Base-by-base conservation (phyloP, 1,140 invertebrate genomes). In the Dreissena rostriformis region DNA sequence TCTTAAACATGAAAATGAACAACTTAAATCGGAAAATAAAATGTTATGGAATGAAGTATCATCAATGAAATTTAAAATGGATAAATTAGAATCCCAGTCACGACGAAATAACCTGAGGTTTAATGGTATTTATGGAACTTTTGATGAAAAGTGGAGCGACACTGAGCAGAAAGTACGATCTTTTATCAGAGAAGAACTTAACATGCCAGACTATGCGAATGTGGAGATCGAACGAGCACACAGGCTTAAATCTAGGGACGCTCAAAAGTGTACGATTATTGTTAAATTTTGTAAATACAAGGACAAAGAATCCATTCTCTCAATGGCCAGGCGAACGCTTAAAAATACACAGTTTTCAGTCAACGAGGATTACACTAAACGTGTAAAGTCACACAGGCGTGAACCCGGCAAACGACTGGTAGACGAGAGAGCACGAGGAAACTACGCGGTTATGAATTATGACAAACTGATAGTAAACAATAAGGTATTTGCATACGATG, bases 381-480 rank as follows among this genome's bases (percentile, higher is more conserved):
- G 72, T n/a, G 72, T 75, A 2, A 68, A 28, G 19, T 17, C 24
- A 68, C 22, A 68, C 26, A 24, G 67, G 22, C 22, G 29, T 28
- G 51, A 55, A 57, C 28, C 57, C 22, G 52, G 72, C 26, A 61
- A 75, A 22, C 72, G 72, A 24, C 15, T 55, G 22, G 55, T 75
- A 6, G 19, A 57, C 22, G 72, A 39, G 14, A n/a, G 72, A 55
- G 49, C 29, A 75, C 1, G 51, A 1, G 72, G 72, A 17, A 39
- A 75, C 29, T 75, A 75, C 28, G 72, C 51, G 39, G 29, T 57
- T 14, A 61, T 75, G 55, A 55, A 61, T 2, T 75, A 55, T 75
- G 72, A 75, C 28, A 75, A 75, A 75, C n/a, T 75, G 49, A 75
- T 75, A 6, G 51, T 75, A 19, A 52, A 55, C 17, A 29, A 75